phyloP scores from a whole-genome alignment of 2,113 vertebrate species.

The Mastomys natalensis region DNA sequence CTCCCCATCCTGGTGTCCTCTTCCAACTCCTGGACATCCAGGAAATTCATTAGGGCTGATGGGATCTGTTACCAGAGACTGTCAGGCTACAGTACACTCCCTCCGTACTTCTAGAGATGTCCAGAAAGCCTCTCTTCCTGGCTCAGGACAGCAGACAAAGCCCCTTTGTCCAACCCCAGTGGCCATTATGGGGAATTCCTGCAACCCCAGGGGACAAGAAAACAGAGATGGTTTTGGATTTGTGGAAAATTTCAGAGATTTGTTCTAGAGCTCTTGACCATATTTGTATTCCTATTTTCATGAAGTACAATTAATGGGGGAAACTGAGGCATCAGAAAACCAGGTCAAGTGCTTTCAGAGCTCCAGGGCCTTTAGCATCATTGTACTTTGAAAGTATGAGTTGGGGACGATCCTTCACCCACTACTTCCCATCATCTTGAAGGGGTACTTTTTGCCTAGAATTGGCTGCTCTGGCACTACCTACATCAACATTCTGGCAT shows the following conservation, averaged over 20 bases:
- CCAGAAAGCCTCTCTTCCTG: neutral
- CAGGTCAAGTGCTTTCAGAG: neutral
- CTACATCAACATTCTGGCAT: neutral
- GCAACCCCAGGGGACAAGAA: slow-evolving; percentile 57
- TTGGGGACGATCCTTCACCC: neutral
- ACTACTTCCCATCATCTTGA: neutral
- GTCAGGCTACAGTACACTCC: neutral
- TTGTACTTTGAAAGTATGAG: neutral
- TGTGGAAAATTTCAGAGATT: slow-evolving; percentile 65
- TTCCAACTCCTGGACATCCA: neutral
- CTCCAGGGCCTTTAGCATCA: neutral
- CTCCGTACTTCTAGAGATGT: neutral
- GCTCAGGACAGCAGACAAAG: slow-evolving; percentile 27
- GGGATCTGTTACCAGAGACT: neutral
- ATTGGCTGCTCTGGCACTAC: neutral
- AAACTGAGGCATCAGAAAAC: neutral
- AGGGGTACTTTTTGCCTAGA: neutral
- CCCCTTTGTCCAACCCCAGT: slow-evolving; percentile 69
- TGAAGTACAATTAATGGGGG: slow-evolving; percentile 63
- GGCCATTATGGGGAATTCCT: slow-evolving; percentile 64
- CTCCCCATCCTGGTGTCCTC: neutral
- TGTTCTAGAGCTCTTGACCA: slow-evolving; percentile 38
- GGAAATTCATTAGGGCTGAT: neutral
- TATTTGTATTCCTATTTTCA: slow-evolving; percentile 65
- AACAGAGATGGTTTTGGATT: slow-evolving; percentile 73